Percentiles rank a stretch among this genome's conserved stretches.
Conservation (phyloP, 1,140 invertebrate genomes). For the Theocolax elegans region DNA sequence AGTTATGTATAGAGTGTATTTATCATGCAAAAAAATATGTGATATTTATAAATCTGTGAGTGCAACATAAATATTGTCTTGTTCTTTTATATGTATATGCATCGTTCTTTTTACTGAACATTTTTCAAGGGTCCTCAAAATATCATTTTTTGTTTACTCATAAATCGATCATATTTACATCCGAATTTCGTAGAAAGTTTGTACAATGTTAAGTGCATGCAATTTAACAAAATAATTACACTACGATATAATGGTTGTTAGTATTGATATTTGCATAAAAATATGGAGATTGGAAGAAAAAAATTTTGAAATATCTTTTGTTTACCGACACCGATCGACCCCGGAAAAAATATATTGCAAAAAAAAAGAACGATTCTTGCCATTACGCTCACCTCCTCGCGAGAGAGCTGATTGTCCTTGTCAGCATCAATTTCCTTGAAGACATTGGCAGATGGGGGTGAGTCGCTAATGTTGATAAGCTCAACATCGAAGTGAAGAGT, state of each 20-base stretch:
- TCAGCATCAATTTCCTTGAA: constrained; percentile 96
- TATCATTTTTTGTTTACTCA: constrained; percentile 5
- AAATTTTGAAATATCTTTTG: neutral
- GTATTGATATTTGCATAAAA: neutral
- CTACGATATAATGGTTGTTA: constrained; percentile 24
- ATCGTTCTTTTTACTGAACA: constrained; percentile 37
- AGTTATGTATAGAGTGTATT: too few relatives aligned
- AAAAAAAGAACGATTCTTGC: constrained; percentile 66
- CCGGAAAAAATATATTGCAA: constrained; percentile 46
- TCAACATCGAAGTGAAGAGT: constrained; percentile 93
- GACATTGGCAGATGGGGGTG: constrained; percentile 88
- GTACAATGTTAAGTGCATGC: constrained; percentile 31
- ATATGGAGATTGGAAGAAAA: neutral
- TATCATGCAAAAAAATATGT: too few relatives aligned
- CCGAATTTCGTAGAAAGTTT: neutral
- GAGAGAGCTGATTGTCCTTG: constrained; percentile 87
- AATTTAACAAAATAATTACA: constrained; percentile 4
- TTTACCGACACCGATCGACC: constrained; percentile 53
- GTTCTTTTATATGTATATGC: neutral
- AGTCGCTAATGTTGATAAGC: constrained; percentile 89
- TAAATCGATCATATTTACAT: constrained; percentile 1
- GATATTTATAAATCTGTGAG: too few relatives aligned
- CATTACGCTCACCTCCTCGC: constrained; percentile 88
- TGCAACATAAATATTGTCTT: constrained; percentile 9
- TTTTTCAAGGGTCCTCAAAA: constrained; percentile 29